Evolutionary conservation across 2,797 vertebrate genomes (phyloP).

Genomic region (Gymnothorax javanicus): DNA sequence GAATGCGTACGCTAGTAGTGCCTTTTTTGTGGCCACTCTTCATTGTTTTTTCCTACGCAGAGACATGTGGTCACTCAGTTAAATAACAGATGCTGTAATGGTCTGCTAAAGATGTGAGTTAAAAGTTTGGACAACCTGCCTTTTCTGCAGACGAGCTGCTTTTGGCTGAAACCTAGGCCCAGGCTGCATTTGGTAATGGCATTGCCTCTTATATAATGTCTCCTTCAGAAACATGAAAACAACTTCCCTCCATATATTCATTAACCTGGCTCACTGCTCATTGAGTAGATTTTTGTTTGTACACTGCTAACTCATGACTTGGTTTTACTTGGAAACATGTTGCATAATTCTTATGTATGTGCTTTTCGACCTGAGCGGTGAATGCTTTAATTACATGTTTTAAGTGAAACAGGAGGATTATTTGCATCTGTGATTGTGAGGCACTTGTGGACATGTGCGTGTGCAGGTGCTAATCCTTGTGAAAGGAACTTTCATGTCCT

Average conservation of each 20-base stretch:
- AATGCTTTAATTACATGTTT: background rate
- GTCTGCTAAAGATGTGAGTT: background rate
- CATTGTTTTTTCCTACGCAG: background rate
- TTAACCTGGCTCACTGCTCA: background rate
- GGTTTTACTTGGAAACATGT: background rate
- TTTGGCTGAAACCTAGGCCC: background rate
- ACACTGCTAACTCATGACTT: background rate
- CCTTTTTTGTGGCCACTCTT: background rate
- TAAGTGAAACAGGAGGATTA: background rate
- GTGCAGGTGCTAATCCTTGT: background rate
- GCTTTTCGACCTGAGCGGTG: background rate
- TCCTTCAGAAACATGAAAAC: constrained; percentile 42
- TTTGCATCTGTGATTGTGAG: background rate
- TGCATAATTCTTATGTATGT: background rate
- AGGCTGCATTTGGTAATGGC: background rate
- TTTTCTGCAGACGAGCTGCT: background rate
- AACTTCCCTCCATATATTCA: constrained; percentile 33
- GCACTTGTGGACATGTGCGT: no score
- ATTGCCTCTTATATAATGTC: background rate
- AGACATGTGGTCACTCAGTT: background rate
- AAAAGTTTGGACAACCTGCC: background rate
- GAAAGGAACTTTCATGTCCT: background rate
- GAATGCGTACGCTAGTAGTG: background rate
- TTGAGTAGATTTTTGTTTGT: background rate
- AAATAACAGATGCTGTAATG: background rate